A percentile compares a stretch with the other conserved stretches of the same genome.
Conservation (phyloP, 2,113 vertebrate genomes). For the Sinocyclocheilus anophthalmus region DNA sequence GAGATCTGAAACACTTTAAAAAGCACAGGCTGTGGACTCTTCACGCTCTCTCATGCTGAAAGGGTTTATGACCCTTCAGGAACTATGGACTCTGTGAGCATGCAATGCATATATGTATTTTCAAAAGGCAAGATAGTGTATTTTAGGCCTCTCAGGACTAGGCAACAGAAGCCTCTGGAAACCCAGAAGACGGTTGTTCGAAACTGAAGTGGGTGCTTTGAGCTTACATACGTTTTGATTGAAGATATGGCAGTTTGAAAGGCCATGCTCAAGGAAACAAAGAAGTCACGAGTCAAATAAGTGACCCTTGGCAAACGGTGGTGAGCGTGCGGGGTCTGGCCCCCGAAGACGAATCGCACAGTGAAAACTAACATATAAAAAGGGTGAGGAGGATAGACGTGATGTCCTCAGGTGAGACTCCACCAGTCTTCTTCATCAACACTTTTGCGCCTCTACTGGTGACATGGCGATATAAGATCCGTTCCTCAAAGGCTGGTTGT, state of each 20-base stretch:
- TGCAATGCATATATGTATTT: constrained; percentile 24
- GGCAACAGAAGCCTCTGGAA: constrained; percentile 14
- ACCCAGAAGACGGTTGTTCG: constrained; percentile 47
- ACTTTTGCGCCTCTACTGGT: constrained; percentile 78
- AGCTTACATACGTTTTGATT: constrained; percentile 48
- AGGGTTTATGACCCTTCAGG: constrained; percentile 21
- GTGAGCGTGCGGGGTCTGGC: constrained; percentile 32
- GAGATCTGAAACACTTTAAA: constrained; percentile 16
- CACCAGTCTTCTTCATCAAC: constrained; percentile 68
- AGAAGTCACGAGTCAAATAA: constrained; percentile 59
- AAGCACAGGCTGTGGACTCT: background rate
- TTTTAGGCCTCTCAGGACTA: constrained; percentile 43
- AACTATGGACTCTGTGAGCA: constrained; percentile 2
- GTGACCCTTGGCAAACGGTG: constrained; percentile 29
- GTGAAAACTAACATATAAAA: constrained; percentile 48
- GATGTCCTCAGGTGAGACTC: constrained; percentile 16
- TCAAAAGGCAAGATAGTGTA: constrained; percentile 41
- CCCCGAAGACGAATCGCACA: constrained; percentile 51
- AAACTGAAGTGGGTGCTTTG: constrained; percentile 38
- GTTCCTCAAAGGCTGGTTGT: constrained; percentile 70
- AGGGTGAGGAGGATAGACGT: constrained; percentile 28
- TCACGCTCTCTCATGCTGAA: background rate
- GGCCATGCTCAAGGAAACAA: constrained; percentile 69
- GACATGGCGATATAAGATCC: constrained; percentile 82
- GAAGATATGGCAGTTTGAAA: constrained; percentile 65